These are phyloP conservation scores for Drosophila santomea DNA, from an alignment of 1,140 invertebrate species.

Conservation along the genomic window DNA sequence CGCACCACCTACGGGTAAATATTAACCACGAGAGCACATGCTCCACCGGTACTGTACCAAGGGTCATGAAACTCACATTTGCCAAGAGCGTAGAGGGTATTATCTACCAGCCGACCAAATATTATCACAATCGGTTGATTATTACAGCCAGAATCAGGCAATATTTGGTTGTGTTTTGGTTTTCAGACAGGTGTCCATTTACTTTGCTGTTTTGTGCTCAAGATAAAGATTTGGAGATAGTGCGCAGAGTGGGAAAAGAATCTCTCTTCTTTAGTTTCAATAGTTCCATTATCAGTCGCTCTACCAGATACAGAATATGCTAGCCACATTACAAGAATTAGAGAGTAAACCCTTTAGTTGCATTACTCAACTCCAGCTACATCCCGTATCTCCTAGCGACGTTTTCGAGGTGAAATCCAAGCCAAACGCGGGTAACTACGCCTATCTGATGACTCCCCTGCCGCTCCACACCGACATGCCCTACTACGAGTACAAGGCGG, in stretches of 20 bases:
- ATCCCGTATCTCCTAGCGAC: slow-evolving; percentile 66
- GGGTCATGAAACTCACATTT: background rate
- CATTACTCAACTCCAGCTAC: background rate
- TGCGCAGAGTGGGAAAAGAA: too few species aligned
- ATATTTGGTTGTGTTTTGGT: background rate
- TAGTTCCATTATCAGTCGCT: too few species aligned
- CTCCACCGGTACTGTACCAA: background rate
- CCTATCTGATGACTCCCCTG: slow-evolving; percentile 88
- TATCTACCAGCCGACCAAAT: slow-evolving; percentile 14
- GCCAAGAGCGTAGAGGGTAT: background rate
- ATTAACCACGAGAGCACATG: background rate
- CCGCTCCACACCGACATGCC: slow-evolving; percentile 90
- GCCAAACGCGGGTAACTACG: slow-evolving; percentile 89
- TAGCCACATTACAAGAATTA: too few species aligned
- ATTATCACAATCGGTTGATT: slow-evolving; percentile 30
- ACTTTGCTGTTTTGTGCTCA: too few species aligned
- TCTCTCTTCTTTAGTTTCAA: too few species aligned
- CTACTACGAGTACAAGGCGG: slow-evolving; percentile 90
- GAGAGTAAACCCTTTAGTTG: background rate
- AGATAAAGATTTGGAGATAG: background rate
- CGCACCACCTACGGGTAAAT: slow-evolving; percentile 88
- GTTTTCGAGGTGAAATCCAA: slow-evolving; percentile 89
- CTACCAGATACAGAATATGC: background rate
- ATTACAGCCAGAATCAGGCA: slow-evolving; percentile 5
- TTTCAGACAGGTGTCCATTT: slow-evolving; percentile 6